phyloP scores from a whole-genome alignment of 2,113 vertebrate genomes.

The Lepisosteus osseus region DNA sequence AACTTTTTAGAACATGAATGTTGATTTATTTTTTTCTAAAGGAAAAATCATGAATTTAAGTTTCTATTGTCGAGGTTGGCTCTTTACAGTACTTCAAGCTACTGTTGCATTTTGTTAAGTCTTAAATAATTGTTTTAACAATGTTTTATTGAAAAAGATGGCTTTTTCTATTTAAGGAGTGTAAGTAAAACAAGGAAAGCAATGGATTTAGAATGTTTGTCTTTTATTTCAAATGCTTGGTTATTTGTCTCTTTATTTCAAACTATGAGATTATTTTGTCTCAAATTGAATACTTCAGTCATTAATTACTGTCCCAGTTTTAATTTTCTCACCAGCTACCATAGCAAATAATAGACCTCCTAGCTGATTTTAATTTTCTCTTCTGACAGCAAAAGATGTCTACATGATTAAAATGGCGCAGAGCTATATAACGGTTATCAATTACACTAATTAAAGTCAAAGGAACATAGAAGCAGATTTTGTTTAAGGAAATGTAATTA shows the following conservation, averaged over 20 bases:
- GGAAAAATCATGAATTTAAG: no score
- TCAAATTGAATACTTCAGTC: constrained; percentile 7
- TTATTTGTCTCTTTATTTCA: background rate
- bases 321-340: constrained; percentile 50
- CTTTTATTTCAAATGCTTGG: background rate
- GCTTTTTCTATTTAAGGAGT: no score
- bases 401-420: constrained; percentile 64
- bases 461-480: constrained; percentile 46
- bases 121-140: no score
- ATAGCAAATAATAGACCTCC: constrained; percentile 52
- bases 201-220: background rate
- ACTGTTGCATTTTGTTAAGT: no score
- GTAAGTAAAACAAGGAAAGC: no score
- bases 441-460: constrained; percentile 64
- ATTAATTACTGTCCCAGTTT: constrained; percentile 12
- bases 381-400: constrained; percentile 58
- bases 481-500: constrained; percentile 38
- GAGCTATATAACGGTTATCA: constrained; percentile 61
- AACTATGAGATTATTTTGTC: background rate
- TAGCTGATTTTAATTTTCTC: constrained; percentile 58
- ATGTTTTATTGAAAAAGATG: no score
- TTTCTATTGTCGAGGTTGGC: no score
- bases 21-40: no score
- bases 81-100: no score
- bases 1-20: no score